Percentiles rank a stretch among this genome's conserved stretches.
These are phyloP conservation scores for Chironomus tentans DNA, from an alignment of 2,888 invertebrate genomes.

Conservation along the genomic window DNA sequence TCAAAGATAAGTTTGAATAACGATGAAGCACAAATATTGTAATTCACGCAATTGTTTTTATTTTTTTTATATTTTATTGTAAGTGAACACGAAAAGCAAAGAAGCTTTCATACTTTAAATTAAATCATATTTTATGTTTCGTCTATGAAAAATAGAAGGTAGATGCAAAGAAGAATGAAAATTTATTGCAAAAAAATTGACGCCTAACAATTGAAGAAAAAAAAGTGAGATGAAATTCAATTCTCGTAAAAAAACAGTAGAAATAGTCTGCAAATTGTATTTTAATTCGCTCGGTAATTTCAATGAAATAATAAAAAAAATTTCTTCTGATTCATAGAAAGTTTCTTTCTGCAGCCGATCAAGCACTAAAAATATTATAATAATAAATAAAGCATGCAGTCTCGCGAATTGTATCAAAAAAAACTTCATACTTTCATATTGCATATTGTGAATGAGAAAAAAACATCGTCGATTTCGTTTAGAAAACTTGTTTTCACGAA, in stretches of 20 bases:
- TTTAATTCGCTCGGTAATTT: not conserved
- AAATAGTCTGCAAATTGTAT: slow-evolving; percentile 1
- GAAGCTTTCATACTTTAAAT: not conserved
- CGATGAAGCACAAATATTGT: not conserved
- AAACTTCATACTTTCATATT: too few species aligned
- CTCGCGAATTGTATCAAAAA: too few species aligned
- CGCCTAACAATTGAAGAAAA: not conserved
- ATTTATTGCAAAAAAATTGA: not conserved
- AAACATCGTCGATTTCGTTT: too few species aligned
- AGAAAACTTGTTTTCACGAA: too few species aligned
- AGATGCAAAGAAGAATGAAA: not conserved
- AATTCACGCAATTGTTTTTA: not conserved
- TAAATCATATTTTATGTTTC: not conserved
- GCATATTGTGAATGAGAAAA: too few species aligned
- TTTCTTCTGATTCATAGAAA: not conserved
- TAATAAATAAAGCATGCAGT: too few species aligned
- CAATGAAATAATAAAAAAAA: not conserved
- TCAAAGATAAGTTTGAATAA: not conserved
- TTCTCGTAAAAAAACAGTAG: not conserved
- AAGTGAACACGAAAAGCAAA: not conserved
- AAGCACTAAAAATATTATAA: too few species aligned
- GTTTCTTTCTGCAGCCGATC: not conserved
- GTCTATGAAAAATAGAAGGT: too few species aligned
- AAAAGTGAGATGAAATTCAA: not conserved
- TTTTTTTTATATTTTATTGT: not conserved